Conservation (phyloP, 2,113 vertebrate genomes). For the Cygnus buccinator region DNA sequence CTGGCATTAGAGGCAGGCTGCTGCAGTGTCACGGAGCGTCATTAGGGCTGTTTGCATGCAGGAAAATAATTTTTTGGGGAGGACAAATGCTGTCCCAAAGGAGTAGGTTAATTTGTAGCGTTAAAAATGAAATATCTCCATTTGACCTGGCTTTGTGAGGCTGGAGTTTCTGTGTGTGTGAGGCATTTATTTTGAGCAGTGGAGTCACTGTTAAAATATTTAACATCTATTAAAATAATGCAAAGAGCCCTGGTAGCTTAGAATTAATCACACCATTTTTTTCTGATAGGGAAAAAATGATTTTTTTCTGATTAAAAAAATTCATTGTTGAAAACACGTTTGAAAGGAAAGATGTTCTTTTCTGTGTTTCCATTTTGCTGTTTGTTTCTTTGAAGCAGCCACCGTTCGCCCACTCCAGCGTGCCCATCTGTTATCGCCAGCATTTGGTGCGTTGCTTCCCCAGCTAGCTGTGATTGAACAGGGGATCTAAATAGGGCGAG, state of each 20-base stretch:
- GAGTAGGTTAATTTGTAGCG: background rate
- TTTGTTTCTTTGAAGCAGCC: constrained; percentile 34
- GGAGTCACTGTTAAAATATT: background rate
- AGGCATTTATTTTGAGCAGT: background rate
- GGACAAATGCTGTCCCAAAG: background rate
- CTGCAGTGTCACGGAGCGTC: background rate
- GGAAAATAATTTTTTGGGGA: background rate
- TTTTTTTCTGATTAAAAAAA: background rate
- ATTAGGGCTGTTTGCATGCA: background rate
- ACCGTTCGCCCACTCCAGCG: constrained; percentile 40
- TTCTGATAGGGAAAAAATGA: background rate
- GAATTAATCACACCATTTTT: background rate
- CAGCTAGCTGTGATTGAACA: constrained; percentile 49
- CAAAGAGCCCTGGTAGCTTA: background rate
- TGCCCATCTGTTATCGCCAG: constrained; percentile 62
- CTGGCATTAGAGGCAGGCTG: background rate
- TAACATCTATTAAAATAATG: background rate
- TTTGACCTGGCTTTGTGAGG: background rate
- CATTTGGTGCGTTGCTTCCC: constrained; percentile 63
- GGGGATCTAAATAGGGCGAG: constrained; percentile 73
- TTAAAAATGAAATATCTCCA: background rate
- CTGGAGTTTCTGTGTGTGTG: background rate
- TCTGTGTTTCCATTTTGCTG: background rate
- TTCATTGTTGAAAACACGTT: fast-evolving
- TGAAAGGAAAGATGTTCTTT: background rate